These are phyloP conservation scores for Mobula birostris DNA, from an alignment of 2,113 vertebrate genomes.

Conservation along the genomic window DNA sequence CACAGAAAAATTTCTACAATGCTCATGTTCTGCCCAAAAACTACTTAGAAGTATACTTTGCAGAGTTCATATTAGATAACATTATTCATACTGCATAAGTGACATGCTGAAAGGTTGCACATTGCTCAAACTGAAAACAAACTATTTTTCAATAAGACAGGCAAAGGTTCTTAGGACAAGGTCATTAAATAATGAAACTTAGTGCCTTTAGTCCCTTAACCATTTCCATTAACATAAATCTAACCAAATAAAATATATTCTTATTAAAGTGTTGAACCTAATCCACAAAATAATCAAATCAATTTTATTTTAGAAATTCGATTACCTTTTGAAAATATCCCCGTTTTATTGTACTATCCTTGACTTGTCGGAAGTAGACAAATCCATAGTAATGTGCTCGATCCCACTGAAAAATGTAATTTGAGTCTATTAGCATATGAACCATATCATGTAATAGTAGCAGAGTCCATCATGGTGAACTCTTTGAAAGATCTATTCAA, in stretches of 20 bases:
- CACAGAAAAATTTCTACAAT: not conserved
- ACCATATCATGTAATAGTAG: not conserved
- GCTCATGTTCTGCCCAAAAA: not conserved
- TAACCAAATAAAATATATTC: not conserved
- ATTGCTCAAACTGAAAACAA: not conserved
- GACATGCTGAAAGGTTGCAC: not conserved
- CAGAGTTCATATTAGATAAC: not conserved
- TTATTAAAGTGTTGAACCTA: not conserved
- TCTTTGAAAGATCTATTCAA: not conserved
- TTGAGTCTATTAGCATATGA: not conserved
- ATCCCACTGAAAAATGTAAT: constrained; percentile 64
- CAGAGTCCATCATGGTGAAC: not conserved
- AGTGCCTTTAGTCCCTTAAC: not conserved
- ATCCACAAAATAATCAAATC: not conserved
- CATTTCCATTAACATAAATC: not conserved
- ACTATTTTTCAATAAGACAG: not conserved
- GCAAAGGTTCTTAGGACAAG: not conserved
- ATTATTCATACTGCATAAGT: not conserved
- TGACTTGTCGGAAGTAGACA: constrained; percentile 91
- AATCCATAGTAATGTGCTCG: constrained; percentile 79
- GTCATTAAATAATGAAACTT: not conserved
- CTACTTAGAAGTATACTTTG: not conserved
- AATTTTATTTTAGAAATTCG: not conserved
- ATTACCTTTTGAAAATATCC: constrained; percentile 96
- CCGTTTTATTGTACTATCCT: constrained; percentile 79